These are phyloP conservation scores for Spermophilus dauricus DNA, from an alignment of 2,113 vertebrate species.

Conservation along the genomic window DNA sequence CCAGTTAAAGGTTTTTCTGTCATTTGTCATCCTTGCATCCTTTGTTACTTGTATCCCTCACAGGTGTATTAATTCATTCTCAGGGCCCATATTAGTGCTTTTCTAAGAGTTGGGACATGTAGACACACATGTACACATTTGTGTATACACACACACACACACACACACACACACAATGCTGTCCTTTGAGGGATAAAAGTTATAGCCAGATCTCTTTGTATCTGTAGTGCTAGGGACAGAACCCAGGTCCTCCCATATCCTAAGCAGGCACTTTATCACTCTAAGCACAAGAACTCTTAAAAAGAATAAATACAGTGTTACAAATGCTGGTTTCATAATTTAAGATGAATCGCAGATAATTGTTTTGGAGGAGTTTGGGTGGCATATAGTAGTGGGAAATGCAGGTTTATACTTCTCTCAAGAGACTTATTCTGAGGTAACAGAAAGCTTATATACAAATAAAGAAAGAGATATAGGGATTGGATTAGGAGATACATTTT, in stretches of 20 bases:
- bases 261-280: too few relatives aligned
- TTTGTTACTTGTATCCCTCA: background rate
- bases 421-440: background rate
- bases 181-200: background rate
- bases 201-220: background rate
- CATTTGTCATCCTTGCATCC: background rate
- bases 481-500: slow-evolving; percentile 4
- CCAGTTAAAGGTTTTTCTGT: background rate
- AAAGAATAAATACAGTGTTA: background rate
- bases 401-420: background rate
- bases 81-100: background rate
- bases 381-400: background rate
- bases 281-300: background rate
- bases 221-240: background rate
- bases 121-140: background rate
- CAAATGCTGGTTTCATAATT: background rate
- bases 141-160: background rate
- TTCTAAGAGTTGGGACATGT: background rate
- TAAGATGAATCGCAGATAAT: background rate
- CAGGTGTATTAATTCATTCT: background rate
- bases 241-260: background rate
- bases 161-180: too few relatives aligned
- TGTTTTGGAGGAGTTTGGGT: background rate
- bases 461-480: background rate
- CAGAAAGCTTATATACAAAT: background rate